phyloP scores from a whole-genome alignment of 30 jellyfish, hydroid and myxozoan genomes.

The Turritopsis dohrnii region DNA sequence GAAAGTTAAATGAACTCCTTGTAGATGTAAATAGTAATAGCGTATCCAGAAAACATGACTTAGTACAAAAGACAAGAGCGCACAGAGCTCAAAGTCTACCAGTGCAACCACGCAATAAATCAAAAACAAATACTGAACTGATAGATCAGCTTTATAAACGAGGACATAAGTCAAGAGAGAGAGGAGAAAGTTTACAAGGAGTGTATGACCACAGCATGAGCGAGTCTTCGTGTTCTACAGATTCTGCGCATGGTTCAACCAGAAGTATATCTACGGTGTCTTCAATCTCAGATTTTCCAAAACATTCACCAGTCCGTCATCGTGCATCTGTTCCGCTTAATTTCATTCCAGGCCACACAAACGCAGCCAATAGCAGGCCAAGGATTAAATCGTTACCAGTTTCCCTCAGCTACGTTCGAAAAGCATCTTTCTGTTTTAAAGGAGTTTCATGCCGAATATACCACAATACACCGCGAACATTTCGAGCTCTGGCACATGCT shows the following conservation, averaged over 20 bases:
- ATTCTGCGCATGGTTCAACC: slow-evolving; percentile 28
- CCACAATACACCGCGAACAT: slow-evolving; percentile 64
- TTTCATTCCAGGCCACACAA: slow-evolving; percentile 12
- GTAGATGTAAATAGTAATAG: neutral
- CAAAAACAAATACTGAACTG: neutral
- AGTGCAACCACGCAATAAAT: slow-evolving; percentile 1
- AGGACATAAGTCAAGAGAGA: neutral
- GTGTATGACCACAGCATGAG: neutral
- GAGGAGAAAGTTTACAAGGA: slow-evolving; percentile 1
- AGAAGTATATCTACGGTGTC: slow-evolving; percentile 5
- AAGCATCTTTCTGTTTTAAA: slow-evolving; percentile 52
- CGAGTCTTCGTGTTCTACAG: slow-evolving; percentile 30
- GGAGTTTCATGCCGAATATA: slow-evolving; percentile 46
- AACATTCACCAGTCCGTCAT: neutral
- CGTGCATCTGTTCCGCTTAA: slow-evolving; percentile 4
- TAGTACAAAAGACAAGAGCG: neutral
- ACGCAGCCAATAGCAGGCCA: neutral
- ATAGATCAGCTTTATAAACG: neutral
- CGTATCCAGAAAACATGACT: neutral
- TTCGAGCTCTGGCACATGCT: slow-evolving; percentile 61
- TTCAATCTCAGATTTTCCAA: neutral
- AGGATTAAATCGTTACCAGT: slow-evolving; percentile 1
- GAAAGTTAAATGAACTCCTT: neutral
- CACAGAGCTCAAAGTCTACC: neutral
- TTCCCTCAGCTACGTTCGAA: slow-evolving; percentile 41